Evolutionary conservation across 2,888 invertebrate genomes (phyloP).

Genomic region (Aspidiotus rigidus): DNA sequence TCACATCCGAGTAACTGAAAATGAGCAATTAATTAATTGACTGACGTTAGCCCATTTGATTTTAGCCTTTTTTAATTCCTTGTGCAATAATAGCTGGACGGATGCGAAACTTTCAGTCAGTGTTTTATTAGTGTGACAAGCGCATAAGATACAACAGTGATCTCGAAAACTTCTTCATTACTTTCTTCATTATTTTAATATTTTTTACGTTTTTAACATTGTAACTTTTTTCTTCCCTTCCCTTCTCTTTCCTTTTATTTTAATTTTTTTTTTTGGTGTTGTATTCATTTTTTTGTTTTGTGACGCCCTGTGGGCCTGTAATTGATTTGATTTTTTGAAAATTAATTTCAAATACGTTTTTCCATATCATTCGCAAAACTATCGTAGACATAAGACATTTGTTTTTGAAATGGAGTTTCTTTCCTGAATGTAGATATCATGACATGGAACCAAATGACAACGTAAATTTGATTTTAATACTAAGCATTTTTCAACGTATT

Average conservation of each 20-base stretch:
- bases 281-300: constrained; percentile 16
- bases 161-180: constrained; percentile 3
- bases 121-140: too few species aligned
- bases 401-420: constrained; percentile 13
- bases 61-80: too few species aligned
- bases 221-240: neutral
- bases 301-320: neutral
- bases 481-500: neutral
- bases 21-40: too few species aligned
- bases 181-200: too few species aligned
- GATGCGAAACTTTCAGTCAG: too few species aligned
- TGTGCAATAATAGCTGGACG: too few species aligned
- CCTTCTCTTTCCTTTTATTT: too few species aligned
- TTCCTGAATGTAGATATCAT: neutral
- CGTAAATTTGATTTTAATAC: constrained; percentile 12
- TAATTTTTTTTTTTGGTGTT: neutral
- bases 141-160: constrained; percentile 18
- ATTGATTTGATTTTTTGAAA: too few species aligned
- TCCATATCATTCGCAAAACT: neutral
- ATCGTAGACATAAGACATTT: neutral
- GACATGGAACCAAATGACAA: constrained; percentile 20
- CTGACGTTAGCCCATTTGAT: too few species aligned
- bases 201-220: constrained; percentile 15
- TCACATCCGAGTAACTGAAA: too few species aligned
- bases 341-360: neutral